Conservation (phyloP, 2,888 invertebrate species). For the Seira ritae region DNA sequence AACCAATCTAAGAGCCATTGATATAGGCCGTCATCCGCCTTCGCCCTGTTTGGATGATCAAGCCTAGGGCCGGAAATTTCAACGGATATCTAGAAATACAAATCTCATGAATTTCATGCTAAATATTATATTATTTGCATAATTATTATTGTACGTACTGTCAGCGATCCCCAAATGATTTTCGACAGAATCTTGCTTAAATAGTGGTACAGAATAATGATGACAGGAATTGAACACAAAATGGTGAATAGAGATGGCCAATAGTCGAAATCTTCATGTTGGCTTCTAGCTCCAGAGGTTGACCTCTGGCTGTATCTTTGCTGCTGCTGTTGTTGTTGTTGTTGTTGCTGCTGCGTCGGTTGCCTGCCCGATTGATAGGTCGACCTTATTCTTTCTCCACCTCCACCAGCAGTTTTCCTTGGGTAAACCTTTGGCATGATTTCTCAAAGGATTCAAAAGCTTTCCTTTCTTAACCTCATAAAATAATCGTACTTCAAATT, state of each 20-base stretch:
- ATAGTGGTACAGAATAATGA: conserved; percentile 43
- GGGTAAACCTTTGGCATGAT: conserved; percentile 50
- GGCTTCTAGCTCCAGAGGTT: background rate
- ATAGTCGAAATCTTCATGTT: conserved; percentile 28
- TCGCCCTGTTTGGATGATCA: conserved; percentile 26
- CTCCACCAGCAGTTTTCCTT: conserved; percentile 14
- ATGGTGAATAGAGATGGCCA: conserved; percentile 51
- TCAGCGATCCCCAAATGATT: conserved; percentile 45
- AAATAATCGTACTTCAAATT: background rate
- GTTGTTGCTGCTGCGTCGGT: conserved; percentile 36
- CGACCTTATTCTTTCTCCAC: conserved; percentile 21
- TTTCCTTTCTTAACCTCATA: background rate
- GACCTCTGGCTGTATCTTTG: conserved; percentile 22
- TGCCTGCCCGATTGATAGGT: background rate
- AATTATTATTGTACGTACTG: conserved; percentile 7
- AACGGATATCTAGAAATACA: conserved; percentile 30
- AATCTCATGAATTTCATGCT: no score
- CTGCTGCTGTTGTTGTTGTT: conserved; percentile 35
- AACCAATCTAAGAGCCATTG: conserved; percentile 50
- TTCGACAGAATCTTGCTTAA: conserved; percentile 36
- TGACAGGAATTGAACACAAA: conserved; percentile 55
- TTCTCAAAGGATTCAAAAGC: background rate
- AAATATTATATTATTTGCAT: no score
- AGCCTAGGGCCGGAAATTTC: conserved; percentile 48
- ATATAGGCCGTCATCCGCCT: conserved; percentile 27